Base-by-base conservation (phyloP, 1,140 invertebrate species). In the Drosophila oshimai region DNA sequence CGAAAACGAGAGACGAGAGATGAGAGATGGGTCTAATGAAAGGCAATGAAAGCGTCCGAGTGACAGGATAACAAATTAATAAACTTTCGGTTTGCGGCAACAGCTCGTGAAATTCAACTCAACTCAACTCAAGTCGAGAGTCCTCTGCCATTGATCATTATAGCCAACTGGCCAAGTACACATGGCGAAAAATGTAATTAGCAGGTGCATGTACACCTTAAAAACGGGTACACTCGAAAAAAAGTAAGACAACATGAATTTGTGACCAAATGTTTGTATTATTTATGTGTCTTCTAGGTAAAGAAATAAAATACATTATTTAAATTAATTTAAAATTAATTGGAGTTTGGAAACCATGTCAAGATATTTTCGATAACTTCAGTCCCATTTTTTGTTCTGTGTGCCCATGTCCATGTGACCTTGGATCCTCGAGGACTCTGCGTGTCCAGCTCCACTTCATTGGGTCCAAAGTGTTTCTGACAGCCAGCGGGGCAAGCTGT, bases 41-140 rank as follows among this genome's bases (percentile, higher is more conserved):
- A 74, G 74, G 58, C 79, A 83, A 84, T 83, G 74, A 84, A 71
- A 84, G 74, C 64, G 74, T 10, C 72, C 78, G 80, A 87, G 76
- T 87, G 80, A 87, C 80, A 81, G 80, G 72, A 73, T 76, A 87
- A 76, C 80, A 86, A 87, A 86, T 86, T 86, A 86, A 87, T 86
- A 81, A 86, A 87, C 72, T 87, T 86, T 67, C 60, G 34, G 57
- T 45, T 45, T 12, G 58, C 54, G 58, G 75, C 75, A 62, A 62
- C 53, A 62, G 58, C 58, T 60, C 58, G 58, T 62, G 58, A 62
- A 62, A 62, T 62, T 44, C 58, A 28, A 62, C 54, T 22, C n/a
- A n/a, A n/a, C n/a, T n/a, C n/a, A n/a, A n/a, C n/a, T n/a, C n/a
- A n/a, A n/a, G n/a, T n/a, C n/a, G n/a, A 62, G 58, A 39, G 44